phyloP scores from a whole-genome alignment of 2,797 vertebrate genomes.

The Channa striata region DNA sequence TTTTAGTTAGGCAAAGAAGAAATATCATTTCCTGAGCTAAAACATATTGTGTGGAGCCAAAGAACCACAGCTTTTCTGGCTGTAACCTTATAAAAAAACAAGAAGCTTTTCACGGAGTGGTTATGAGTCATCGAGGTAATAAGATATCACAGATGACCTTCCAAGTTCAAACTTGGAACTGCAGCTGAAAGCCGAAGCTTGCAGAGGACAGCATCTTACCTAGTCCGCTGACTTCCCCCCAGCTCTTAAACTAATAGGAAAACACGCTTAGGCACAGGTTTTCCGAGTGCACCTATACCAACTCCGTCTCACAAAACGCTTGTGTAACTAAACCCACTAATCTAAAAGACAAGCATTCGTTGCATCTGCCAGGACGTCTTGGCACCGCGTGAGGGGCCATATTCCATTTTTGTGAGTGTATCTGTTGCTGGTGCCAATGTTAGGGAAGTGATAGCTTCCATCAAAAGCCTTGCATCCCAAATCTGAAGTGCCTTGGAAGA shows the following conservation, averaged over 20 bases:
- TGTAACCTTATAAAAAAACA: not conserved
- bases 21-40: not conserved
- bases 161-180: conserved; percentile 28
- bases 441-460: conserved; percentile 50
- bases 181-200: conserved; percentile 18
- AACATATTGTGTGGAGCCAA: not conserved
- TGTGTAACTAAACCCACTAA: conserved; percentile 21
- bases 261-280: not conserved
- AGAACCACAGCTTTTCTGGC: not conserved
- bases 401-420: conserved; percentile 52
- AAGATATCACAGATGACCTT: conserved; percentile 20
- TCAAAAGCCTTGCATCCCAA: conserved; percentile 47
- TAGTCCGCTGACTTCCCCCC: not conserved
- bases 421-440: conserved; percentile 49
- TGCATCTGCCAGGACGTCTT: conserved; percentile 54
- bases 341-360: conserved; percentile 34
- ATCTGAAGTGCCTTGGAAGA: conserved; percentile 51
- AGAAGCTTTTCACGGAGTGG: conserved; percentile 9
- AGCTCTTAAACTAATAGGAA: not conserved
- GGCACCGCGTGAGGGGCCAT: conserved; percentile 43
- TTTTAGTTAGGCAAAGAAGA: conserved; percentile 17
- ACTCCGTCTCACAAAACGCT: conserved; percentile 31
- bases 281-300: conserved; percentile 1
- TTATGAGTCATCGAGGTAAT: conserved; percentile 7
- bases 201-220: not conserved